Percentiles rank a stretch among this genome's conserved stretches.
phyloP scores from a whole-genome alignment of 2,888 invertebrate species.

The Tipula vernalis region DNA sequence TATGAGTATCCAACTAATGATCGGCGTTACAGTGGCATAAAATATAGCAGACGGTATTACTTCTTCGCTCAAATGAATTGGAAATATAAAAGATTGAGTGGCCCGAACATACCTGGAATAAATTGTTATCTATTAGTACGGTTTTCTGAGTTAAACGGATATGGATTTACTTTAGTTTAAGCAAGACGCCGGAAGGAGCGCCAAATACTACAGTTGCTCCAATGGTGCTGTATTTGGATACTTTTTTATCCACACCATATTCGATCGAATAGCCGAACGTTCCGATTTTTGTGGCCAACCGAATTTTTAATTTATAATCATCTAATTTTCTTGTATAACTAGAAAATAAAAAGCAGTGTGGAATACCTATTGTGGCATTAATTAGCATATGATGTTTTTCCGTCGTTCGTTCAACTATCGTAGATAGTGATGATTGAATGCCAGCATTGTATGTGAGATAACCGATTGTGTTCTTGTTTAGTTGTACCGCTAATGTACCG shows the following conservation, averaged over 20 bases:
- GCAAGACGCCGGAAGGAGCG: slow-evolving; percentile 73
- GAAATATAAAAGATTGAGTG: slow-evolving; percentile 77
- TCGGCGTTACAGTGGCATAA: slow-evolving; percentile 82
- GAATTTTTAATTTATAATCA: slow-evolving; percentile 65
- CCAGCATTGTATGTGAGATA: slow-evolving; percentile 72
- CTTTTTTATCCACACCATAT: slow-evolving; percentile 85
- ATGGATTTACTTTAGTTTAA: slow-evolving; percentile 62
- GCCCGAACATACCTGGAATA: slow-evolving; percentile 63
- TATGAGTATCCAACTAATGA: slow-evolving; percentile 65
- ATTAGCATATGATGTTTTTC: slow-evolving; percentile 53
- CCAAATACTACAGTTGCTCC: slow-evolving; percentile 78
- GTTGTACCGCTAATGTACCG: slow-evolving; percentile 69
- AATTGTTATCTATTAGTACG: background rate
- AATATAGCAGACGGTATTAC: slow-evolving; percentile 81
- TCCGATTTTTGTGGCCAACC: slow-evolving; percentile 62
- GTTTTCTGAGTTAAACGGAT: no score
- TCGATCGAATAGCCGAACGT: slow-evolving; percentile 79
- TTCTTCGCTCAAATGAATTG: slow-evolving; percentile 83
- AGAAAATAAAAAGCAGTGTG: slow-evolving; percentile 62
- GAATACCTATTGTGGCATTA: slow-evolving; percentile 68
- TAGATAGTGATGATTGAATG: slow-evolving; percentile 60
- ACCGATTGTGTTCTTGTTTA: slow-evolving; percentile 79
- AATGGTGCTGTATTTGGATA: slow-evolving; percentile 79
- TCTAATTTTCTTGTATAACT: slow-evolving; percentile 70
- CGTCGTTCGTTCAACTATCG: slow-evolving; percentile 66